These are phyloP conservation scores for Chondrilla cf. caribensis DNA, from an alignment of 37 sponge, comb jelly and placozoan genomes.

Conservation along the genomic window DNA sequence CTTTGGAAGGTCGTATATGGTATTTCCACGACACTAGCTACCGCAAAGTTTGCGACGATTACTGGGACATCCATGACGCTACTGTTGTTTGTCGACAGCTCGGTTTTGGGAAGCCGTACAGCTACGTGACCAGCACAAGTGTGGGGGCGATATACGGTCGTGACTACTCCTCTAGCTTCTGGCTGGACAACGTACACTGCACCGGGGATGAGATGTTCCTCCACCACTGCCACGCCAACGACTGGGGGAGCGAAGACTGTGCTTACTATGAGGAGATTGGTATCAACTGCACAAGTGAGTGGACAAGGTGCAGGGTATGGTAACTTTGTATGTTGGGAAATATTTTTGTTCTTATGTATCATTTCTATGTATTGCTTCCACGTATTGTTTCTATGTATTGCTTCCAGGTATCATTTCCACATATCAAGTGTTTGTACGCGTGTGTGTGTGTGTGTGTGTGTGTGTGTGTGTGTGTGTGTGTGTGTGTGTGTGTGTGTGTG, in stretches of 20 bases:
- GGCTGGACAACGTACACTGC: constrained; percentile 20
- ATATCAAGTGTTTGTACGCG: no score
- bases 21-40: neutral
- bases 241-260: constrained; percentile 15
- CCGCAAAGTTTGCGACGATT: constrained; percentile 19
- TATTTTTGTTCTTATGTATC: no score
- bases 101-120: neutral
- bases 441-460: no score
- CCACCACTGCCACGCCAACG: neutral
- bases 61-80: constrained; percentile 1
- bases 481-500: no score
- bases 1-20: neutral
- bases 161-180: neutral
- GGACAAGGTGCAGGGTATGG: no score
- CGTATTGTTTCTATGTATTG: no score
- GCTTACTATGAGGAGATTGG: constrained; percentile 5
- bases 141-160: neutral
- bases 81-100: constrained; percentile 14
- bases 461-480: no score
- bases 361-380: no score
- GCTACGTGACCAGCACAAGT: neutral
- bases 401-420: no score
- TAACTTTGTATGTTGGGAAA: no score
- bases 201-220: neutral
- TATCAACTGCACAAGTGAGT: neutral